Conservation (phyloP, 1,140 invertebrate genomes). For the Chlorops oryzae region DNA sequence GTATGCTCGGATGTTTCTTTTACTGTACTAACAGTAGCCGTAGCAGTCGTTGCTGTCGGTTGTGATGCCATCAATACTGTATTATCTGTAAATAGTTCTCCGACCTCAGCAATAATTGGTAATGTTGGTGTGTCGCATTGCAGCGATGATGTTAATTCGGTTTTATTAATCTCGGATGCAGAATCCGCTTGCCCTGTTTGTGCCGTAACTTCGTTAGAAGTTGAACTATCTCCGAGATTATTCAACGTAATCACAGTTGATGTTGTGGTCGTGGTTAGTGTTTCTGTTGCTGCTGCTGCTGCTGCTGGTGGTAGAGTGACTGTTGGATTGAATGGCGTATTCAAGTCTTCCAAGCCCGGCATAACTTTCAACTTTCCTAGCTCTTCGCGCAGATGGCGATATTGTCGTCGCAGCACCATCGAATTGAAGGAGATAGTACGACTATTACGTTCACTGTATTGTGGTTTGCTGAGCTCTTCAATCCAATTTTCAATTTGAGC, state of each 20-base stretch:
- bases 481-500: constrained; percentile 87
- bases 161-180: too few species aligned
- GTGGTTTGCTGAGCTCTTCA: constrained; percentile 69
- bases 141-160: too few species aligned
- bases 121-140: too few species aligned
- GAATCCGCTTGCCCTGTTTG: too few species aligned
- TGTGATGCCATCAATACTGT: constrained; percentile 8
- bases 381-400: constrained; percentile 71
- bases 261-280: constrained; percentile 17
- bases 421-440: constrained; percentile 70
- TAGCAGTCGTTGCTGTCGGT: constrained; percentile 2
- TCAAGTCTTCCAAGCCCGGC: constrained; percentile 63
- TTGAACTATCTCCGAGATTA: too few species aligned
- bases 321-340: constrained; percentile 56
- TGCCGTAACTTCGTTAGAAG: too few species aligned
- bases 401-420: constrained; percentile 69
- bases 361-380: constrained; percentile 71
- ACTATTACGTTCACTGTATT: constrained; percentile 62
- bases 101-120: too few species aligned
- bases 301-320: constrained; percentile 36
- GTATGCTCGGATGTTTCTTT: too few species aligned
- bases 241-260: too few species aligned
- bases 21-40: constrained; percentile 9
- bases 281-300: constrained; percentile 19
- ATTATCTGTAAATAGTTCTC: too few species aligned